A percentile compares a stretch with the other conserved stretches of the same genome.
These are phyloP conservation scores for Patiria miniata DNA, from an alignment of 35 echinoderm and acorn worm species.

Conservation along the genomic window DNA sequence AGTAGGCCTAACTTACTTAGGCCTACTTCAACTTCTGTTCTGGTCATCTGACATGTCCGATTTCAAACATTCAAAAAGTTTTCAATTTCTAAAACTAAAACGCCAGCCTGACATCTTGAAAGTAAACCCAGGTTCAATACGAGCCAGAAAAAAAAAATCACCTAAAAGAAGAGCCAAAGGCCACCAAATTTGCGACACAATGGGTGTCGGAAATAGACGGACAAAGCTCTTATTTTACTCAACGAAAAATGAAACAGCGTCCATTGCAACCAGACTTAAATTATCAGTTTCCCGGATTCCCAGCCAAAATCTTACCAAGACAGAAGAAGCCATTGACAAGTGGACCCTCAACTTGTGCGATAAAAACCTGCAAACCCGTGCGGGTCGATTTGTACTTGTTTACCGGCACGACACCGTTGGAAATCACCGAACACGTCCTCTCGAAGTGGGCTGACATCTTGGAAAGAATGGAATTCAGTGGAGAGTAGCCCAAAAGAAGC, in stretches of 20 bases:
- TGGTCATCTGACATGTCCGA: too few species aligned
- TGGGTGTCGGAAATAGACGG: too few species aligned
- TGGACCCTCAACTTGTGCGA: constrained; percentile 91
- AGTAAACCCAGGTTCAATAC: too few species aligned
- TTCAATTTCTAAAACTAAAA: too few species aligned
- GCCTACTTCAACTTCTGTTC: too few species aligned
- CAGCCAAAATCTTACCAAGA: constrained; percentile 64
- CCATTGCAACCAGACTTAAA: not conserved
- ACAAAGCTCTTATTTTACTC: too few species aligned
- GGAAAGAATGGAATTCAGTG: not conserved
- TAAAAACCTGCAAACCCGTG: constrained; percentile 81
- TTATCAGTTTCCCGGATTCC: not conserved
- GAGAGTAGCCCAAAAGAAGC: not conserved
- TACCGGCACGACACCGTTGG: constrained; percentile 89
- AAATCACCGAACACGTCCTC: constrained; percentile 71
- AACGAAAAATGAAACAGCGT: not conserved
- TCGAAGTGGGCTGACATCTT: constrained; percentile 80
- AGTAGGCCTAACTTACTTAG: too few species aligned
- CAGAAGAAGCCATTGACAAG: constrained; percentile 95
- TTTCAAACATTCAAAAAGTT: too few species aligned
- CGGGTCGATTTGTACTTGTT: constrained; percentile 81
- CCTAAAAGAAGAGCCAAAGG: too few species aligned
- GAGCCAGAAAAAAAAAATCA: too few species aligned
- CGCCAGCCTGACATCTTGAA: too few species aligned
- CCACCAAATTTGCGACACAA: too few species aligned